A percentile compares a stretch with the other conserved stretches of the same genome.
These are phyloP conservation scores for Corydoras maculifer DNA, from an alignment of 2,113 vertebrate genomes.

Conservation along the genomic window DNA sequence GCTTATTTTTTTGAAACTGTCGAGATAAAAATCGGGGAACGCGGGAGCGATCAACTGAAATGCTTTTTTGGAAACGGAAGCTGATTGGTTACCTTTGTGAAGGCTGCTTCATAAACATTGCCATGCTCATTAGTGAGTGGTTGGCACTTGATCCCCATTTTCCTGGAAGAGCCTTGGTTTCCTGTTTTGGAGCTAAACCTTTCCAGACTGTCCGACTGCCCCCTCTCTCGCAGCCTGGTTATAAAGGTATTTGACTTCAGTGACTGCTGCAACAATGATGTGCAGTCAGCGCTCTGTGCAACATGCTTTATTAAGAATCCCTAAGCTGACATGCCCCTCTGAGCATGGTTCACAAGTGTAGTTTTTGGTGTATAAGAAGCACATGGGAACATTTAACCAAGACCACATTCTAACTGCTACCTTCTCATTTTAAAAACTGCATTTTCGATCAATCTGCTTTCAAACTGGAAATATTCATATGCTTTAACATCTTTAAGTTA, in stretches of 20 bases:
- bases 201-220: conserved; percentile 41
- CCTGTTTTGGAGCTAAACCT: conserved; percentile 57
- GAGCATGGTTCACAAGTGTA: too few relatives aligned
- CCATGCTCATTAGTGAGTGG: not conserved
- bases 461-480: too few relatives aligned
- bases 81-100: too few relatives aligned
- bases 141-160: conserved; percentile 22
- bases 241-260: not conserved
- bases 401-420: too few relatives aligned
- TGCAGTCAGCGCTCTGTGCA: not conserved
- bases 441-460: too few relatives aligned
- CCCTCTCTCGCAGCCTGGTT: conserved; percentile 3
- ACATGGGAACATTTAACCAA: too few relatives aligned
- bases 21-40: not conserved
- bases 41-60: too few relatives aligned
- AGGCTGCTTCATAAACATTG: not conserved
- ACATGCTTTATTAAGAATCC: not conserved
- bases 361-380: too few relatives aligned
- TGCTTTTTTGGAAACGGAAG: too few relatives aligned
- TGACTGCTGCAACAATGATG: conserved; percentile 16
- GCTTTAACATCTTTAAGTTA: too few relatives aligned
- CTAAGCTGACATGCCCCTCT: not conserved
- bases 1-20: not conserved
- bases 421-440: too few relatives aligned
- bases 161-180: conserved; percentile 44